phyloP scores from a whole-genome alignment of 2,797 vertebrate species.

The Cercopithecus neglectus region DNA sequence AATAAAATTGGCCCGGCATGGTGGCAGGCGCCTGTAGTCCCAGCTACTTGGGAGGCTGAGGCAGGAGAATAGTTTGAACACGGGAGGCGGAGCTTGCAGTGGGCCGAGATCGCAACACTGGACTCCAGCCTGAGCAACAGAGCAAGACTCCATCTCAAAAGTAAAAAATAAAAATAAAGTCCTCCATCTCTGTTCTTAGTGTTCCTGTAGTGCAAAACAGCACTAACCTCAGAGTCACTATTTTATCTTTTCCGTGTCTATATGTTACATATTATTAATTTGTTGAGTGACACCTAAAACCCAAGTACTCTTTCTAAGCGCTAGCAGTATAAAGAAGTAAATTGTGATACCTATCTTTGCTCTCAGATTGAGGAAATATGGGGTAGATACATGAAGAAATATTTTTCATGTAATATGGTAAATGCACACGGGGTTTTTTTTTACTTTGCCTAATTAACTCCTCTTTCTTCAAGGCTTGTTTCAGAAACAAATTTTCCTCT shows the following conservation, averaged over 20 bases:
- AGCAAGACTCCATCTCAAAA: no score
- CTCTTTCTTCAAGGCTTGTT: neutral
- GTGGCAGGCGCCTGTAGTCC: no score
- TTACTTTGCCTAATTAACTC: neutral
- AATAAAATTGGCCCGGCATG: no score
- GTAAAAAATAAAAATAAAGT: neutral
- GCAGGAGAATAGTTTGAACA: no score
- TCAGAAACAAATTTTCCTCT: neutral
- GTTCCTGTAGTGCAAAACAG: neutral
- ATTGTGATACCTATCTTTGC: neutral
- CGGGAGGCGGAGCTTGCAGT: no score
- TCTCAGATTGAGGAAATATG: neutral
- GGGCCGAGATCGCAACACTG: no score
- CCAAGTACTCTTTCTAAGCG: neutral
- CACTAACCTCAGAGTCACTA: neutral
- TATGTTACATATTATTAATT: neutral
- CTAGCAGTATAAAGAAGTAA: neutral
- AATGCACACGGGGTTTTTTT: neutral
- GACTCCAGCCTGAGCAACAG: no score
- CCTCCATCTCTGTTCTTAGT: neutral
- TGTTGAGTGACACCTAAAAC: neutral
- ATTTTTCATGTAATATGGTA: neutral
- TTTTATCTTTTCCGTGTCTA: neutral
- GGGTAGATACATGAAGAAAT: neutral
- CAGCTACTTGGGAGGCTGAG: no score